phyloP scores from a whole-genome alignment of 2,113 vertebrate genomes.

The Gallinago undulata region DNA sequence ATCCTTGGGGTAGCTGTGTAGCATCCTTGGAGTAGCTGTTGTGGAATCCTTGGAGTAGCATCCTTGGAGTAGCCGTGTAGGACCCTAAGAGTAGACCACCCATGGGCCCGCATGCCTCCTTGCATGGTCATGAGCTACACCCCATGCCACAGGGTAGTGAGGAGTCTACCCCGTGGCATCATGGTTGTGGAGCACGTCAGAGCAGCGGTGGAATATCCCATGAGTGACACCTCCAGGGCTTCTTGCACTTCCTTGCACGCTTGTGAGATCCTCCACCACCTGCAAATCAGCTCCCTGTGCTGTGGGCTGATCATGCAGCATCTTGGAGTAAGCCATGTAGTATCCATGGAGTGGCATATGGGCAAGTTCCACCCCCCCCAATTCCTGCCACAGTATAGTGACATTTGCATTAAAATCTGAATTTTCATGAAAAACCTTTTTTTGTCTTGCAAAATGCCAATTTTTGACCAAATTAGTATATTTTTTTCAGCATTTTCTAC shows the following conservation, averaged over 20 bases:
- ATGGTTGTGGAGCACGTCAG: rapidly evolving
- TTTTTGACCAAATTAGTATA: neutral
- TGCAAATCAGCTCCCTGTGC: rapidly evolving
- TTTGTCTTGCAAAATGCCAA: neutral
- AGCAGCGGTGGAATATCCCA: neutral
- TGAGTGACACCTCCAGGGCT: rapidly evolving
- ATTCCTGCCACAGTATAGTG: rapidly evolving
- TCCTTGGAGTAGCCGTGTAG: neutral
- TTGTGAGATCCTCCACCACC: rapidly evolving
- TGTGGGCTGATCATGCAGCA: rapidly evolving
- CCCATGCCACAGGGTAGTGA: rapidly evolving
- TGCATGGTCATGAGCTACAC: rapidly evolving
- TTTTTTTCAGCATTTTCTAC: rapidly evolving
- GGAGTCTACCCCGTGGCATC: neutral
- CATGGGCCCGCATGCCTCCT: neutral
- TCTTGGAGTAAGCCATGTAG: neutral
- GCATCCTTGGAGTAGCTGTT: too few relatives aligned
- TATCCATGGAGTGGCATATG: neutral
- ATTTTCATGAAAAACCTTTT: neutral
- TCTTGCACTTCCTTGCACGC: neutral
- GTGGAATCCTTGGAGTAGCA: neutral
- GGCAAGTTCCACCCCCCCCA: too few relatives aligned
- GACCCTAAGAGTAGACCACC: neutral
- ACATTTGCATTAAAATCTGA: neutral
- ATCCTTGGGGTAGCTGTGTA: too few relatives aligned